phyloP scores from a whole-genome alignment of 2,888 invertebrate genomes.

The Andricus curvator region DNA sequence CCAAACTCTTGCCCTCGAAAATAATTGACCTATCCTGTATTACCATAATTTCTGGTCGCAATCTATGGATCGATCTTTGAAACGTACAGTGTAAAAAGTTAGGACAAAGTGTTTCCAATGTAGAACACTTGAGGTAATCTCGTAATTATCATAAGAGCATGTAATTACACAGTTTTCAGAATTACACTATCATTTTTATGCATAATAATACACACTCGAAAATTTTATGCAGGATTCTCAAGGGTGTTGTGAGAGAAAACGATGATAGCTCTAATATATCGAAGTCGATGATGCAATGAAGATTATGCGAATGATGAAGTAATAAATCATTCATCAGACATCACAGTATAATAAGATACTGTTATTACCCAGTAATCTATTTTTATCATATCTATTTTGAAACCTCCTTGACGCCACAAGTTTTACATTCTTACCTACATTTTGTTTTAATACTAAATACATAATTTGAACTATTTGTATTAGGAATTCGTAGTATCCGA shows the following conservation, averaged over 20 bases:
- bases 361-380: conserved; percentile 4
- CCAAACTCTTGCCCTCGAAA: no score
- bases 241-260: conserved; percentile 29
- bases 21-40: no score
- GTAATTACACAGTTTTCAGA: not conserved
- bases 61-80: no score
- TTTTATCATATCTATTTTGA: not conserved
- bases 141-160: not conserved
- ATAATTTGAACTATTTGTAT: not conserved
- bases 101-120: not conserved
- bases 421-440: not conserved
- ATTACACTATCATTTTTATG: conserved; percentile 9
- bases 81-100: no score
- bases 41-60: no score
- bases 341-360: conserved; percentile 7
- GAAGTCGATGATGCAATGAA: conserved; percentile 23
- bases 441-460: not conserved
- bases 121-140: not conserved
- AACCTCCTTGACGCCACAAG: not conserved
- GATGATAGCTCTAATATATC: conserved; percentile 18
- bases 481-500: not conserved
- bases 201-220: not conserved
- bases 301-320: conserved; percentile 14
- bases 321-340: conserved; percentile 30
- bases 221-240: conserved; percentile 19